Percentiles rank a stretch among this genome's conserved stretches.
Conservation (phyloP, 2,797 vertebrate genomes). For the Malurus splendens region DNA sequence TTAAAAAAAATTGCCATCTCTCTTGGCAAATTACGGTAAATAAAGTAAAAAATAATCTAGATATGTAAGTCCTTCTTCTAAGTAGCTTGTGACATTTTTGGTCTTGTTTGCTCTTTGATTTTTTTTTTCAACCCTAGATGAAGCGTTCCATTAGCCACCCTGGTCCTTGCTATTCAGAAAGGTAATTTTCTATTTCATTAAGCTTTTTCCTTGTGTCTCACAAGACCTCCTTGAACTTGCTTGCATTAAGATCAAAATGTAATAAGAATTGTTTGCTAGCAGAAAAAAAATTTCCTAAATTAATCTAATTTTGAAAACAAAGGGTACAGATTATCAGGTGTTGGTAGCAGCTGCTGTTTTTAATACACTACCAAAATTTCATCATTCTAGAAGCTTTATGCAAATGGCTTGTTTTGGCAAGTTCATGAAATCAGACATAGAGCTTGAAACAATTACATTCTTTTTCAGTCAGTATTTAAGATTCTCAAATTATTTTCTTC, state of each 20-base stretch:
- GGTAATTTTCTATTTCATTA: constrained; percentile 68
- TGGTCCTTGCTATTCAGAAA: constrained; percentile 86
- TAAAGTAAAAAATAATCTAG: not conserved
- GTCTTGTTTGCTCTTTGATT: not conserved
- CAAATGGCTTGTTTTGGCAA: not conserved
- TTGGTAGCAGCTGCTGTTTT: not conserved
- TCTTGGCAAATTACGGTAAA: not conserved
- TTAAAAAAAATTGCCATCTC: not conserved
- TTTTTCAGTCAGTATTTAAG: not conserved
- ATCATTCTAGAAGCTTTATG: not conserved
- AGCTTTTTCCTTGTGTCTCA: not conserved
- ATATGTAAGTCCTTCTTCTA: not conserved
- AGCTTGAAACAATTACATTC: not conserved
- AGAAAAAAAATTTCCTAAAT: not conserved
- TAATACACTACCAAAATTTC: not conserved
- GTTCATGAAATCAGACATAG: not conserved
- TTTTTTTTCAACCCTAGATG: constrained; percentile 73
- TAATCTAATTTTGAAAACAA: not conserved
- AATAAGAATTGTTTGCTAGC: not conserved
- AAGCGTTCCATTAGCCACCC: constrained; percentile 92
- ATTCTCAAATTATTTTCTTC: not conserved
- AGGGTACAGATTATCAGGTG: not conserved
- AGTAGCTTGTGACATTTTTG: constrained; percentile 22
- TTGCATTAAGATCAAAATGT: not conserved
- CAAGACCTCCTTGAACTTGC: not conserved